Percentiles rank a stretch among this genome's conserved stretches.
These are phyloP conservation scores for Acanthurus leucopareius DNA, from an alignment of 2,797 vertebrate species.

Conservation along the genomic window DNA sequence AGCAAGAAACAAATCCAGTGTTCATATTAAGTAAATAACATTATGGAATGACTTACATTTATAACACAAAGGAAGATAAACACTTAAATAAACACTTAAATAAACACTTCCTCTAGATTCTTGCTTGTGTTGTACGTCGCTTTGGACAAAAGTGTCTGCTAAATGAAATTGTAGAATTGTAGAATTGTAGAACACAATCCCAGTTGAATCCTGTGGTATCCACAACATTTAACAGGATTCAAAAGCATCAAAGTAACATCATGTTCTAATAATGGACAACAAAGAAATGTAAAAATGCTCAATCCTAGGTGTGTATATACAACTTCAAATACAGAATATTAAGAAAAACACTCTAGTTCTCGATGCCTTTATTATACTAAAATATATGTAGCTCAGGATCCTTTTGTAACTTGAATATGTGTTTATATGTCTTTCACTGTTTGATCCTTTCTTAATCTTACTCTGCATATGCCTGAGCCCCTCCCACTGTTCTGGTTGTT, in stretches of 20 bases:
- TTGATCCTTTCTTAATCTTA: neutral
- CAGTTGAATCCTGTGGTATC: neutral
- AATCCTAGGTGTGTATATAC: too few relatives aligned
- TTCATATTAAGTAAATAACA: neutral
- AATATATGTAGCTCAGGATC: too few relatives aligned
- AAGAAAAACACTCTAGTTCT: too few relatives aligned
- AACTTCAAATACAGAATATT: too few relatives aligned
- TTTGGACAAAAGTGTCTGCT: too few relatives aligned
- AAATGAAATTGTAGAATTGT: too few relatives aligned
- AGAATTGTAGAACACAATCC: neutral
- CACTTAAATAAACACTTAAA: too few relatives aligned
- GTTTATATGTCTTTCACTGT: too few relatives aligned
- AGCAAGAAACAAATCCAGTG: neutral
- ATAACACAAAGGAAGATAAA: neutral
- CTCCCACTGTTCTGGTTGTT: neutral
- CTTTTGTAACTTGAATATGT: too few relatives aligned
- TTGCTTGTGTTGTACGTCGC: too few relatives aligned
- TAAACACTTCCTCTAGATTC: too few relatives aligned
- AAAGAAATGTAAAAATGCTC: constrained; percentile 4
- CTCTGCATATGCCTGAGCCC: neutral
- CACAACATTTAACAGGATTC: neutral
- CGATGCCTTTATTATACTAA: too few relatives aligned
- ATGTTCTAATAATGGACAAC: neutral
- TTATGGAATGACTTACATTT: neutral
- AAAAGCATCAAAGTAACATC: neutral